Evolutionary conservation across 1,140 invertebrate species (phyloP), one percentile per base, ranked within the genome.

Genomic region (Eupeodes corollae): DNA sequence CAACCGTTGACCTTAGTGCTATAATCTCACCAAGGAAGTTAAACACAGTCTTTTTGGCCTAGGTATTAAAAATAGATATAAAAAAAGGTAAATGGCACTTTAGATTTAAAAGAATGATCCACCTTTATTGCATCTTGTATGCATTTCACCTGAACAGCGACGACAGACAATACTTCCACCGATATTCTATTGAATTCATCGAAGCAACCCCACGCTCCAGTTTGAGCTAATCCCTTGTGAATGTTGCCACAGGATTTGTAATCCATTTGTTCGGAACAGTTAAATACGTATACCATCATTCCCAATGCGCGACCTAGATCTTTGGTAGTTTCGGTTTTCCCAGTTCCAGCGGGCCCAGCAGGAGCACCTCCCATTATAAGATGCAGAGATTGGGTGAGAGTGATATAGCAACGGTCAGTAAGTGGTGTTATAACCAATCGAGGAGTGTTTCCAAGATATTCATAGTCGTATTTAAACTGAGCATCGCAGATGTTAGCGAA

Each of bases 231-330:
- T 13, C 79, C 79, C 80, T 84, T 93, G 69, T 91, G 92, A 63
- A 93, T 93, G 66, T 90, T 91, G 33, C 86, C 89, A 57, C 87
- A 84, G 6, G 89, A 93, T 75, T 88, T 88, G 68, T 93, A 95
- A 69, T 95, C 91, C 90, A 95, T 93, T 75, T 94, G 90, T 66
- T 95, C 90, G 0, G 91, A 94, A 67, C 91, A 94, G 67, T 95
- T 95, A 70, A 94, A 95, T 0, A 95, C 91, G 57, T 93, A 93
- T 0, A 94, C 90, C 88, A 93, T 91, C 56, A 92, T 86, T 19
- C 90, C 91, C 0, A 95, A 70, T 10, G 89, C 88, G 59, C 87
- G 76, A 3, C 90, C 91, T 39, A 95, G 72, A 75, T 94, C 90
- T 71, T 95, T 95, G 0, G 90, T 92, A 0, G 91, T 94, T 70